Base-by-base conservation (phyloP, 2,113 vertebrate species). In the Chascanopsetta lugubris region DNA sequence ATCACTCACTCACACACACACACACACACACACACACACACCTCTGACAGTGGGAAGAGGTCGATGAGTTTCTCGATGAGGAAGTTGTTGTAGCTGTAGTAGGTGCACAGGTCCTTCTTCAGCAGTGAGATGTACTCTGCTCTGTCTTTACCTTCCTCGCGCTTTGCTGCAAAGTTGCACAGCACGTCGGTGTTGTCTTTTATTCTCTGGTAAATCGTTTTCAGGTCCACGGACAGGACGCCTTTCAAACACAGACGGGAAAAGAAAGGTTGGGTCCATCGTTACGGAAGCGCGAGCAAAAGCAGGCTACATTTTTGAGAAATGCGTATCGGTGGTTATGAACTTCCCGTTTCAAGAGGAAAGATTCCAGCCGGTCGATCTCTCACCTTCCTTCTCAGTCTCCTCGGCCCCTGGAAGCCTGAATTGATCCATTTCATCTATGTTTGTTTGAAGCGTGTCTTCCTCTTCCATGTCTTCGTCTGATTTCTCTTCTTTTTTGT, bases 51-150 rank as follows among this genome's bases (percentile, higher is more conserved):
- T 0, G 96, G 94, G 62, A 99, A 99, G 67, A 99, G 83, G 26
- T 98, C 96, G 86, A 96, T 91, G 30, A 99, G 89, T 71, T 94
- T 96, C 40, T 70, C 65, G 5, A 98, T 92, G 66, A 99, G 90
- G 86, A 94, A 98, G 63, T 88, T 80, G 0, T 98, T 96, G 61
- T 99, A 99, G 61, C 96, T 98, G 84, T 99, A 99, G 26, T 99
- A 99, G 8, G 90, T 92, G 26, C 94, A 94, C 51, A 99, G 94
- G 62, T 99, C 97, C 25, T 87, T 93, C 65, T 85, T 93, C 60
- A 99, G 88, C 15, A 95, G 85, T 0, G 83, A 47, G 0, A 98
- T 76, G 80, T 99, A 99, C 17, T 98, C 96, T 3, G 90, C 62
- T 24, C 97, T 86, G 0, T 93, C 92, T 49, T 90, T 95, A 0